phyloP scores from a whole-genome alignment of 2,797 vertebrate species.

The Mus minutoides region DNA sequence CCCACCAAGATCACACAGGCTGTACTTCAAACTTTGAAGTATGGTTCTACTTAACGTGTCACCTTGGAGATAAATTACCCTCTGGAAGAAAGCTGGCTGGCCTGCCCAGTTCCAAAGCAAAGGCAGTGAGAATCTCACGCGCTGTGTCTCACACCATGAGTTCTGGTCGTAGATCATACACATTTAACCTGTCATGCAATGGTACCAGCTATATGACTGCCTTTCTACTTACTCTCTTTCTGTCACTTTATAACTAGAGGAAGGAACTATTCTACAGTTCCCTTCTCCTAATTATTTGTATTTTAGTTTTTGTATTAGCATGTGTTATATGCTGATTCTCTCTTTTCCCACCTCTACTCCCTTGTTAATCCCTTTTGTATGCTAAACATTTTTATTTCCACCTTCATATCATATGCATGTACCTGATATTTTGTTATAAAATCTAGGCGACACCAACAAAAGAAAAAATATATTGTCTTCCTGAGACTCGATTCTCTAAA shows the following conservation, averaged over 20 bases:
- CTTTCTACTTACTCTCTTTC: background rate
- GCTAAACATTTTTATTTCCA: background rate
- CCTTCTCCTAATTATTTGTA: no score
- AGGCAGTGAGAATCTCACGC: background rate
- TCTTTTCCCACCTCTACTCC: background rate
- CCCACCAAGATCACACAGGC: background rate
- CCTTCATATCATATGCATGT: background rate
- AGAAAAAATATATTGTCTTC: background rate
- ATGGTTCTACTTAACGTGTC: conserved; percentile 13
- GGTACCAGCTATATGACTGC: background rate
- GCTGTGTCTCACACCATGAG: background rate
- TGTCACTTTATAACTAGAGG: background rate
- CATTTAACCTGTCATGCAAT: background rate
- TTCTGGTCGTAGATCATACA: background rate
- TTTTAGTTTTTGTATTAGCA: background rate
- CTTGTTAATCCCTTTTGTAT: no score
- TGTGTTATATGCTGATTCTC: background rate
- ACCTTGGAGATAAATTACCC: background rate
- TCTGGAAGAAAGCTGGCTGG: background rate
- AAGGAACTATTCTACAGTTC: background rate
- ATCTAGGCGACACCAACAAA: background rate
- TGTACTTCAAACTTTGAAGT: background rate
- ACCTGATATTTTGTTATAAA: background rate
- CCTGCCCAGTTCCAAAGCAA: background rate
- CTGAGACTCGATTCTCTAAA: background rate